Conservation (phyloP, 2,797 vertebrate species). For the Danionella dracula region DNA sequence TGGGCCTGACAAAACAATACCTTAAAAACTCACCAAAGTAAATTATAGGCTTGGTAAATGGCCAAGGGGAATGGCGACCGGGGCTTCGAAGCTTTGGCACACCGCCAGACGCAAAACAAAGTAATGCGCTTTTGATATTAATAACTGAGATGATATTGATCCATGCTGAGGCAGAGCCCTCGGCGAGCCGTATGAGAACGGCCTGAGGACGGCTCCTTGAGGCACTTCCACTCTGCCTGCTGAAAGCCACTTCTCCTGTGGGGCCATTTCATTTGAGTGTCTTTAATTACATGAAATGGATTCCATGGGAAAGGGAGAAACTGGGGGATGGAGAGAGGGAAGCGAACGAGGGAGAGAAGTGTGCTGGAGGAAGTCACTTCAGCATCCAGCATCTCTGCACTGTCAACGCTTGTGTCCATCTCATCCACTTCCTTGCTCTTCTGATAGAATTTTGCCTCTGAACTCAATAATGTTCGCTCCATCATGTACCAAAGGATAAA, state of each 20-base stretch:
- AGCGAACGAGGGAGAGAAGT: slow-evolving; percentile 43
- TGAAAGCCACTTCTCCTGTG: slow-evolving; percentile 91
- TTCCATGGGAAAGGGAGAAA: slow-evolving; percentile 69
- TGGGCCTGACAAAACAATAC: slow-evolving; percentile 99
- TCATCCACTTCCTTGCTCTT: slow-evolving; percentile 50
- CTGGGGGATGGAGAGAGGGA: slow-evolving; percentile 33
- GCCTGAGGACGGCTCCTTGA: slow-evolving; percentile 76
- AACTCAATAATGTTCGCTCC: slow-evolving; percentile 42
- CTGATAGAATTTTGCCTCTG: slow-evolving; percentile 54
- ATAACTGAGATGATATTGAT: slow-evolving; percentile 99
- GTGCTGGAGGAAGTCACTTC: slow-evolving; percentile 42
- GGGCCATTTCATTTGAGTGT: slow-evolving; percentile 90
- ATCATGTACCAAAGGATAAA: slow-evolving; percentile 35
- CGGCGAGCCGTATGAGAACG: slow-evolving; percentile 46
- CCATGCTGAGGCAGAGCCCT: slow-evolving; percentile 66
- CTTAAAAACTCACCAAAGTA: slow-evolving; percentile 99
- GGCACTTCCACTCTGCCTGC: slow-evolving; percentile 78
- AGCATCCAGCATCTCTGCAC: slow-evolving; percentile 50
- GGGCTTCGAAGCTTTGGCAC: slow-evolving; percentile 71
- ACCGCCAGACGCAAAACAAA: slow-evolving; percentile 90
- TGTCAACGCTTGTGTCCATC: slow-evolving; percentile 60
- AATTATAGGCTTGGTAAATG: slow-evolving; percentile 96
- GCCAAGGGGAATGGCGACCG: slow-evolving; percentile 62
- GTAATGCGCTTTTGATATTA: slow-evolving; percentile 99
- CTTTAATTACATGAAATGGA: slow-evolving; percentile 98